These are phyloP conservation scores for Nothocercus julius DNA, from an alignment of 2,113 vertebrate species.

Conservation along the genomic window DNA sequence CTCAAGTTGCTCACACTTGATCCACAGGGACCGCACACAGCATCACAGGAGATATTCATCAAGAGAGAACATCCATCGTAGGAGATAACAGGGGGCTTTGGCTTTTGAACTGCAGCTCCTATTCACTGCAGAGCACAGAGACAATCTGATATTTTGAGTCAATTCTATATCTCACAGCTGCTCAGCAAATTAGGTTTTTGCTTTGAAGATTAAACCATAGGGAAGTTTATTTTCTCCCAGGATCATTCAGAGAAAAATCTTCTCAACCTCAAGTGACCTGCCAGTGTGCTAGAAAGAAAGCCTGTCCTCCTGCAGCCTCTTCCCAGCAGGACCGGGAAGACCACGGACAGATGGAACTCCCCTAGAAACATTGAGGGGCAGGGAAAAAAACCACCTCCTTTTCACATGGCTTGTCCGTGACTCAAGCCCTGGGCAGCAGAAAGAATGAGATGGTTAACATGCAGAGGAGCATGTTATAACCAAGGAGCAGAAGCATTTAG, in stretches of 20 bases:
- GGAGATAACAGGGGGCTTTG: background rate
- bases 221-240: background rate
- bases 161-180: background rate
- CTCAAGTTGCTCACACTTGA: background rate
- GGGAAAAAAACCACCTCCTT: rapidly evolving
- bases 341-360: rapidly evolving
- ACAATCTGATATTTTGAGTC: background rate
- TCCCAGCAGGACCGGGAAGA: background rate
- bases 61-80: background rate
- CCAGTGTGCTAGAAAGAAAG: background rate
- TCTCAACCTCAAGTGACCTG: background rate
- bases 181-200: background rate
- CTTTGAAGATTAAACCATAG: background rate
- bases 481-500: rapidly evolving
- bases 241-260: background rate
- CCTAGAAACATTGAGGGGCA: background rate
- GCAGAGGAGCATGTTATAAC: background rate
- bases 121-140: background rate
- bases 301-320: background rate
- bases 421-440: background rate
- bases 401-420: background rate
- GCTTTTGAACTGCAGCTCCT: background rate
- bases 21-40: rapidly evolving
- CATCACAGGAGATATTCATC: background rate
- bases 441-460: background rate